phyloP scores from a whole-genome alignment of 2,797 vertebrate genomes.

The Phrynocephalus forsythii region DNA sequence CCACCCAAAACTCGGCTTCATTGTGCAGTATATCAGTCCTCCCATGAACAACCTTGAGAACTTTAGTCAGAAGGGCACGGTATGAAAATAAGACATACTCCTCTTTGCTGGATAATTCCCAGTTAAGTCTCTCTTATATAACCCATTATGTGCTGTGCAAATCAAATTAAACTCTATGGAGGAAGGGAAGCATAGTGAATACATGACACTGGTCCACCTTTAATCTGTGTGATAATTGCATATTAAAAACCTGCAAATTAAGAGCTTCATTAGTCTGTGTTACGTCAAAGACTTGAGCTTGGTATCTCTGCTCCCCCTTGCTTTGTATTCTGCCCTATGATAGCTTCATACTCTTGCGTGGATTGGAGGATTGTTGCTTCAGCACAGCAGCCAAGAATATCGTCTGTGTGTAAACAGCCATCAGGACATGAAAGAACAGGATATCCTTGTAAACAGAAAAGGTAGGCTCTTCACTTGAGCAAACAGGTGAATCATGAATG shows the following conservation, averaged over 20 bases:
- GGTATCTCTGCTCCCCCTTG: neutral
- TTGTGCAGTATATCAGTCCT: neutral
- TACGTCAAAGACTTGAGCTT: constrained; percentile 15
- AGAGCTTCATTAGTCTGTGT: neutral
- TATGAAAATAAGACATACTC: neutral
- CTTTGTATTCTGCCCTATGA: neutral
- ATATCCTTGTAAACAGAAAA: constrained; percentile 31
- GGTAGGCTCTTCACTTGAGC: constrained; percentile 28
- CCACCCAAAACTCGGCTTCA: no score
- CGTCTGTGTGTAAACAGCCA: constrained; percentile 26
- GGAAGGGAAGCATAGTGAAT: accelerated
- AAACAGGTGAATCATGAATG: neutral
- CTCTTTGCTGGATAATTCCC: neutral
- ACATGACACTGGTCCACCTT: neutral
- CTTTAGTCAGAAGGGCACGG: neutral
- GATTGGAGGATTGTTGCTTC: constrained; percentile 13
- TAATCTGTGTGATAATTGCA: neutral
- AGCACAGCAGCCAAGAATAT: constrained; percentile 23
- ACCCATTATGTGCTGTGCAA: neutral
- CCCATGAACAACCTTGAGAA: neutral
- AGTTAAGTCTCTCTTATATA: neutral
- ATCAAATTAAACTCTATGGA: neutral
- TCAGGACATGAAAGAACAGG: constrained; percentile 35
- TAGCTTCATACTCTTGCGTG: neutral
- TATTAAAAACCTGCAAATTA: constrained; percentile 9